Evolutionary conservation across 92 coral and sea anemone genomes (phyloP).

Genomic region (Blastomussa wellsi): DNA sequence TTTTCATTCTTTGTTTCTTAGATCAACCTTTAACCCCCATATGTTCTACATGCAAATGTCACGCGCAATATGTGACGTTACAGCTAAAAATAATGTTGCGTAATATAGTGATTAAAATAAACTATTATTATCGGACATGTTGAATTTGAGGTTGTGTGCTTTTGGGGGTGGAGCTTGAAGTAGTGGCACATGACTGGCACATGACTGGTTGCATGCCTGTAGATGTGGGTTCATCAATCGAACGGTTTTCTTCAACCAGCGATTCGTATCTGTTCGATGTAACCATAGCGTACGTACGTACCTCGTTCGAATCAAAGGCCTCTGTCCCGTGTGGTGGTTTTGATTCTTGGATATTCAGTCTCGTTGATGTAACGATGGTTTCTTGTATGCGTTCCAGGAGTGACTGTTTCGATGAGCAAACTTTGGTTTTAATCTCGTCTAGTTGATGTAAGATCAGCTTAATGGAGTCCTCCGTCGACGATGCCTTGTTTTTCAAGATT

Average conservation of each 20-base stretch:
- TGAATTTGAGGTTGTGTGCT: slow-evolving; percentile 6
- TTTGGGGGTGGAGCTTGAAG: slow-evolving; percentile 17
- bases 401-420: not conserved
- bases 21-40: too few relatives aligned
- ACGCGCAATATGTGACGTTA: too few relatives aligned
- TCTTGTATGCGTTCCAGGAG: slow-evolving; percentile 10
- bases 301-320: not conserved
- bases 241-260: slow-evolving; percentile 7
- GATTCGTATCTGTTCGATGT: not conserved
- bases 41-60: too few relatives aligned
- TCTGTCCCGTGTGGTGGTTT: not conserved
- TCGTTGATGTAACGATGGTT: slow-evolving; percentile 10
- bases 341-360: slow-evolving; percentile 1
- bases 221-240: slow-evolving; percentile 2
- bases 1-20: too few relatives aligned
- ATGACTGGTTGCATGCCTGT: slow-evolving; percentile 5
- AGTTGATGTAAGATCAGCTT: slow-evolving; percentile 1
- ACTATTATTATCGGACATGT: too few relatives aligned
- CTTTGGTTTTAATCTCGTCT: not conserved
- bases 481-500: slow-evolving; percentile 14
- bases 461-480: slow-evolving; percentile 6
- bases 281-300: slow-evolving; percentile 3
- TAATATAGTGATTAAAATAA: too few relatives aligned
- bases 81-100: too few relatives aligned
- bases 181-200: not conserved